Percentiles rank a stretch among this genome's conserved stretches.
These are phyloP conservation scores for Corydoras maculifer DNA, from an alignment of 2,113 vertebrate species.

Conservation along the genomic window DNA sequence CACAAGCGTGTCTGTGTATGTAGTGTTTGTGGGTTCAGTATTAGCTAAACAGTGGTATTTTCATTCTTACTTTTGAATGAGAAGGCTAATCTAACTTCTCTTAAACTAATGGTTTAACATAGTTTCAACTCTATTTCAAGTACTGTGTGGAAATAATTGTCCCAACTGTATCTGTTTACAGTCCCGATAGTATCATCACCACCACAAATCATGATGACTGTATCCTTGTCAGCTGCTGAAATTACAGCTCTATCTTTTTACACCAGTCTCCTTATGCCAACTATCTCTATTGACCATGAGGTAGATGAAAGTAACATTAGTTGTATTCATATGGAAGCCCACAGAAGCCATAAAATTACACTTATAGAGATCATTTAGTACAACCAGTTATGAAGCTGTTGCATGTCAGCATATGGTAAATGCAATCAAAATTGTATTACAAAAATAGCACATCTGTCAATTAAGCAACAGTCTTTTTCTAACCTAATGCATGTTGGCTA, in stretches of 20 bases:
- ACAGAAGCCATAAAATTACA: too few species aligned
- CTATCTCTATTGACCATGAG: too few species aligned
- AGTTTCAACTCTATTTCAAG: background rate
- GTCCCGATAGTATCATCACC: background rate
- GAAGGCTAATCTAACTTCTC: constrained; percentile 1
- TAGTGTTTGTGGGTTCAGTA: background rate
- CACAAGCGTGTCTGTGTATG: background rate
- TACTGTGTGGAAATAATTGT: background rate
- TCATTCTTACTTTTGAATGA: background rate
- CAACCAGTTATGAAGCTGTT: too few species aligned
- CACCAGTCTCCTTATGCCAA: too few species aligned
- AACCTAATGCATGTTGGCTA: too few species aligned
- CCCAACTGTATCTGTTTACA: background rate
- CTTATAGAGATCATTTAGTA: too few species aligned
- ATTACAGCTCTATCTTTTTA: background rate
- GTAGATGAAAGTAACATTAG: too few species aligned
- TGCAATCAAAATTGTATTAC: too few species aligned
- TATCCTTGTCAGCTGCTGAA: background rate
- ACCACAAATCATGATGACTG: background rate
- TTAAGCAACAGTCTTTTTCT: too few species aligned
- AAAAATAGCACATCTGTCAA: too few species aligned
- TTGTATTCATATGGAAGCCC: too few species aligned
- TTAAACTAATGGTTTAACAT: background rate
- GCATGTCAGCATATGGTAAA: too few species aligned
- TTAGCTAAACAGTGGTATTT: constrained; percentile 12